phyloP scores from a whole-genome alignment of 2,797 vertebrate species.

The Microctenopoma lineatum region DNA sequence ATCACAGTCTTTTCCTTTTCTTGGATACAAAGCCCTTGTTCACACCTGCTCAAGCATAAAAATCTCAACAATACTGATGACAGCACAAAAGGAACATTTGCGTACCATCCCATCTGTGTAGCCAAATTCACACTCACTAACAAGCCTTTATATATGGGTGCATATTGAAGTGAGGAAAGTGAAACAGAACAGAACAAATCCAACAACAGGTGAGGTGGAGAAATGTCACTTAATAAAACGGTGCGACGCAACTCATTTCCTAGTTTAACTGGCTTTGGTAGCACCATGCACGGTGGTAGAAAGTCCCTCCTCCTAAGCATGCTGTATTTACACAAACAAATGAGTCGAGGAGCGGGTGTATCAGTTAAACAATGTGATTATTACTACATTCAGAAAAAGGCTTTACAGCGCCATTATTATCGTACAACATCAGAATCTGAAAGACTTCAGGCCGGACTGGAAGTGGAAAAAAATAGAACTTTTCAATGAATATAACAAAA shows the following conservation, averaged over 20 bases:
- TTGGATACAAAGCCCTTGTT: slow-evolving; percentile 80
- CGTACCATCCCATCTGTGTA: slow-evolving; percentile 10
- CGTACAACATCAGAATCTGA: slow-evolving; percentile 73
- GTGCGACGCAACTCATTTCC: slow-evolving; percentile 54
- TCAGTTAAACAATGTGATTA: slow-evolving; percentile 63
- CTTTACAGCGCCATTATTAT: slow-evolving; percentile 74
- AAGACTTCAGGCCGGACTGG: slow-evolving; percentile 71
- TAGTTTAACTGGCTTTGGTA: slow-evolving; percentile 69
- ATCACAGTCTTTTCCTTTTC: slow-evolving; percentile 62
- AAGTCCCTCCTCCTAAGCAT: slow-evolving; percentile 65
- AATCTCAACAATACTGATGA: slow-evolving; percentile 43
- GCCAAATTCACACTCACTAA: slow-evolving; percentile 29
- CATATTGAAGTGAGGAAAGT: slow-evolving; percentile 56
- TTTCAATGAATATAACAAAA: slow-evolving; percentile 84
- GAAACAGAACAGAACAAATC: slow-evolving; percentile 32
- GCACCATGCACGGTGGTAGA: slow-evolving; percentile 75
- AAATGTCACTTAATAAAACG: slow-evolving; percentile 50
- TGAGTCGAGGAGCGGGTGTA: slow-evolving; percentile 47
- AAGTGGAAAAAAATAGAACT: slow-evolving; percentile 81
- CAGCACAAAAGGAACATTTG: slow-evolving; percentile 36
- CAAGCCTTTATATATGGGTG: slow-evolving; percentile 45
- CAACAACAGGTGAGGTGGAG: slow-evolving; percentile 51
- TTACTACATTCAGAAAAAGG: slow-evolving; percentile 84
- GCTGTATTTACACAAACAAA: slow-evolving; percentile 77
- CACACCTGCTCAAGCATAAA: slow-evolving; percentile 49